These are phyloP conservation scores for Enhydra lutris DNA, from an alignment of 2,113 vertebrate species.

Conservation along the genomic window DNA sequence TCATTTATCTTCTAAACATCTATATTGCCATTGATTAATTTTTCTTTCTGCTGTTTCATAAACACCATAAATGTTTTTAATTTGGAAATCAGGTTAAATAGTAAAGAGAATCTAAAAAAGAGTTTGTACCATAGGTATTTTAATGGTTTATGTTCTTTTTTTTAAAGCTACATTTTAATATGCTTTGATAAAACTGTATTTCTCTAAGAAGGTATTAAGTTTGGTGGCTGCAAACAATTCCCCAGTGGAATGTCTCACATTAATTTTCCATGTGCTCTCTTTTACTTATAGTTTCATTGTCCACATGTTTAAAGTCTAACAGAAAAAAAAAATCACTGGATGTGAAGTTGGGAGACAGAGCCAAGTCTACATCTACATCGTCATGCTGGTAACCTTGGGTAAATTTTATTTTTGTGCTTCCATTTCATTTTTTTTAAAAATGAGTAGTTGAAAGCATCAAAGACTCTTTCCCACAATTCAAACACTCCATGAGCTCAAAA, in stretches of 20 bases:
- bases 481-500: background rate
- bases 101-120: background rate
- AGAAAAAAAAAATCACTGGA: background rate
- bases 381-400: background rate
- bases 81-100: constrained; percentile 28
- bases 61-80: background rate
- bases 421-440: background rate
- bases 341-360: background rate
- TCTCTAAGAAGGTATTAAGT: background rate
- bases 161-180: background rate
- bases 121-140: background rate
- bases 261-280: background rate
- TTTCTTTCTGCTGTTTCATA: background rate
- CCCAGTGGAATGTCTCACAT: background rate
- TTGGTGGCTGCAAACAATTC: background rate
- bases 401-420: constrained; percentile 36
- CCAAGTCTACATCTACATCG: background rate
- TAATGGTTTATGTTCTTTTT: background rate
- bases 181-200: background rate
- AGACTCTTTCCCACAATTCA: background rate
- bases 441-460: background rate
- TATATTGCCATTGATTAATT: background rate
- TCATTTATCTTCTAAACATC: background rate
- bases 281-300: background rate
- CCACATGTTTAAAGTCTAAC: background rate